These are phyloP conservation scores for Cylloceria caligata DNA, from an alignment of 2,888 invertebrate species.

Conservation along the genomic window DNA sequence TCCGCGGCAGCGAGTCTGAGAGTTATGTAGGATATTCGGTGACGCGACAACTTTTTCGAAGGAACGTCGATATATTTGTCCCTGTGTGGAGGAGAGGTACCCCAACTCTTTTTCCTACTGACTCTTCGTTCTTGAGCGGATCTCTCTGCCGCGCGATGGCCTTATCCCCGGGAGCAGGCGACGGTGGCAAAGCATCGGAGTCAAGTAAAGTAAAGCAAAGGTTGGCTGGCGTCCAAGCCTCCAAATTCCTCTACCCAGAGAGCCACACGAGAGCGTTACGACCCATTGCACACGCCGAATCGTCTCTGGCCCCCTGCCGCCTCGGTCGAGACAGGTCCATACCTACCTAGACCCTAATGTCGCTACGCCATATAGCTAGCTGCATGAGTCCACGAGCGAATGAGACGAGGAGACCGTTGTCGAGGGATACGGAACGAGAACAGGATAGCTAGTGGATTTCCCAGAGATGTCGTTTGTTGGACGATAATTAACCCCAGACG, in stretches of 20 bases:
- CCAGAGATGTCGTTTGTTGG: slow-evolving; percentile 68
- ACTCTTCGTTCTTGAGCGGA: slow-evolving; percentile 62
- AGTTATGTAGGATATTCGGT: slow-evolving; percentile 79
- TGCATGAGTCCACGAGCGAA: slow-evolving; percentile 29
- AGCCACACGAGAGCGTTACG: slow-evolving; percentile 76
- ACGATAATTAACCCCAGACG: slow-evolving; percentile 75
- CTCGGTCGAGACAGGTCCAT: slow-evolving; percentile 75
- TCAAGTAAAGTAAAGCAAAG: slow-evolving; percentile 80
- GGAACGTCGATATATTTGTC: slow-evolving; percentile 79
- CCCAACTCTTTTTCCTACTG: slow-evolving; percentile 68
- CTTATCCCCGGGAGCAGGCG: slow-evolving; percentile 59
- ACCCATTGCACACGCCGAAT: slow-evolving; percentile 81
- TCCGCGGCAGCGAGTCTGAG: slow-evolving; percentile 70
- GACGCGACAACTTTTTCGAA: slow-evolving; percentile 82
- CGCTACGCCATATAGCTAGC: slow-evolving; percentile 67
- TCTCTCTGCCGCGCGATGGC: slow-evolving; percentile 47
- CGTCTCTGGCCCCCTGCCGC: slow-evolving; percentile 77
- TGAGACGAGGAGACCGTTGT: slow-evolving; percentile 20
- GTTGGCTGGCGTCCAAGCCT: slow-evolving; percentile 81
- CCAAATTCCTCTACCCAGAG: slow-evolving; percentile 75
- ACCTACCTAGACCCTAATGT: slow-evolving; percentile 76
- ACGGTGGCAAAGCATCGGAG: slow-evolving; percentile 71
- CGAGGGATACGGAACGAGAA: slow-evolving; percentile 35
- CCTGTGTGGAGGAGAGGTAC: slow-evolving; percentile 70
- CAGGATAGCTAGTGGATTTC: slow-evolving; percentile 28